Conservation (phyloP, 2,888 invertebrate species). For the Subacronicta megacephala region DNA sequence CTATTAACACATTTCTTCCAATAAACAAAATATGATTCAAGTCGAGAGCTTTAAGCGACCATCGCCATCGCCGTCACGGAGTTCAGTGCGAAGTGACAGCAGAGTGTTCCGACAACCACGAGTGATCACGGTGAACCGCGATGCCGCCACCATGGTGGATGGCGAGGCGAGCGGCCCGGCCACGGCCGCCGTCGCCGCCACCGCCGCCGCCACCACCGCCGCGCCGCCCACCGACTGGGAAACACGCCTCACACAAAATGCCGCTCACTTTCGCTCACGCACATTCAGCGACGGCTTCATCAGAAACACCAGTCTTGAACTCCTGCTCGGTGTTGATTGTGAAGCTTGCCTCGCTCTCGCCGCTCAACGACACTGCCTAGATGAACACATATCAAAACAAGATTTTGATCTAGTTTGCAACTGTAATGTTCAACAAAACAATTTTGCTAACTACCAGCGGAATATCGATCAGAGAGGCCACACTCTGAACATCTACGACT, state of each 20-base stretch:
- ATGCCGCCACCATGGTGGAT: conserved; percentile 87
- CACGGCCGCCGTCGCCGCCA: conserved; percentile 54
- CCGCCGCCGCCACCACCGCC: conserved; percentile 37
- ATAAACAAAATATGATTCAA: conserved; percentile 78
- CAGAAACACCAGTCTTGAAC: conserved; percentile 85
- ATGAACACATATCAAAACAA: conserved; percentile 80
- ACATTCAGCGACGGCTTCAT: conserved; percentile 88
- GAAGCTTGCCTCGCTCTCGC: conserved; percentile 86
- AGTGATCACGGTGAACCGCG: conserved; percentile 86
- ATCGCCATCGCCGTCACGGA: conserved; percentile 86
- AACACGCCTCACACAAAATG: conserved; percentile 69
- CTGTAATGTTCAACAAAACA: conserved; percentile 84
- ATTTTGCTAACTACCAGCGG: conserved; percentile 80
- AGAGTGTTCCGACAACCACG: conserved; percentile 83
- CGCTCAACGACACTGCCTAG: conserved; percentile 78
- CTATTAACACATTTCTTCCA: conserved; percentile 27
- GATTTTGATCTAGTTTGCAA: conserved; percentile 86
- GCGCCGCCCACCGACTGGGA: conserved; percentile 71
- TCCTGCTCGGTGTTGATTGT: conserved; percentile 86
- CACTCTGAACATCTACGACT: conserved; percentile 83
- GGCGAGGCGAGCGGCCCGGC: conserved; percentile 68
- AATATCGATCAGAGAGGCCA: conserved; percentile 80
- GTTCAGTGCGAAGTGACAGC: conserved; percentile 84
- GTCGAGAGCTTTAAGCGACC: conserved; percentile 82
- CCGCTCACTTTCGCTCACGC: conserved; percentile 82